A percentile compares a stretch with the other conserved stretches of the same genome.
These are phyloP conservation scores for Gymnogyps californianus DNA, from an alignment of 2,113 vertebrate genomes.

Conservation along the genomic window DNA sequence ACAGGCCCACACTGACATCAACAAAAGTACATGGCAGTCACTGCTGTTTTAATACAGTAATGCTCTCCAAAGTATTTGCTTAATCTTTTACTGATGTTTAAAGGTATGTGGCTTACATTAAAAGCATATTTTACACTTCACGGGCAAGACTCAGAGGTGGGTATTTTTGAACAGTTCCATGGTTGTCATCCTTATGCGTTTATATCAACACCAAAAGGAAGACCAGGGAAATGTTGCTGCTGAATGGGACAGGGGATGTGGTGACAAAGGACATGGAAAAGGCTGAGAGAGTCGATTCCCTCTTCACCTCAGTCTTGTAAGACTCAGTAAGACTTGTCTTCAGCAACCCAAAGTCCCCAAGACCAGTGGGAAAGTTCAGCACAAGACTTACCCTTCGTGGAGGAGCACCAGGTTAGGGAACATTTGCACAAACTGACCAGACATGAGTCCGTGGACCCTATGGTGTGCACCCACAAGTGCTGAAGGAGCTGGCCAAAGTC, in stretches of 20 bases:
- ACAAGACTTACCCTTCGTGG: background rate
- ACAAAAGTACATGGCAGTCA: fast-evolving
- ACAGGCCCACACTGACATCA: background rate
- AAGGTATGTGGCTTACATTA: background rate
- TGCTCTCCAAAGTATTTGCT: background rate
- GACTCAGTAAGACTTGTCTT: background rate
- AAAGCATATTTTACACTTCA: background rate
- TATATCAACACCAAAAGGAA: background rate
- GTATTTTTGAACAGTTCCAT: background rate
- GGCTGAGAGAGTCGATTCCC: fast-evolving
- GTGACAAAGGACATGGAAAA: background rate
- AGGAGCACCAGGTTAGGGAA: background rate
- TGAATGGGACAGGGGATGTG: background rate
- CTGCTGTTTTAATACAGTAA: background rate
- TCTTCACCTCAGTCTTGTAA: background rate
- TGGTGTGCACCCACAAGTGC: background rate
- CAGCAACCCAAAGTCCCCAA: background rate
- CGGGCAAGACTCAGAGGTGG: background rate
- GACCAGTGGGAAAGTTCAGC: background rate
- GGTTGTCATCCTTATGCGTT: fast-evolving
- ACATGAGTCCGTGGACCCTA: fast-evolving
- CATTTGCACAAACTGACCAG: background rate
- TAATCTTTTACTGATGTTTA: background rate
- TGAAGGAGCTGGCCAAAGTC: background rate
- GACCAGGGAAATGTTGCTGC: background rate